Evolutionary conservation across 2,797 vertebrate genomes (phyloP).

Genomic region (Notolepis coatsorum): DNA sequence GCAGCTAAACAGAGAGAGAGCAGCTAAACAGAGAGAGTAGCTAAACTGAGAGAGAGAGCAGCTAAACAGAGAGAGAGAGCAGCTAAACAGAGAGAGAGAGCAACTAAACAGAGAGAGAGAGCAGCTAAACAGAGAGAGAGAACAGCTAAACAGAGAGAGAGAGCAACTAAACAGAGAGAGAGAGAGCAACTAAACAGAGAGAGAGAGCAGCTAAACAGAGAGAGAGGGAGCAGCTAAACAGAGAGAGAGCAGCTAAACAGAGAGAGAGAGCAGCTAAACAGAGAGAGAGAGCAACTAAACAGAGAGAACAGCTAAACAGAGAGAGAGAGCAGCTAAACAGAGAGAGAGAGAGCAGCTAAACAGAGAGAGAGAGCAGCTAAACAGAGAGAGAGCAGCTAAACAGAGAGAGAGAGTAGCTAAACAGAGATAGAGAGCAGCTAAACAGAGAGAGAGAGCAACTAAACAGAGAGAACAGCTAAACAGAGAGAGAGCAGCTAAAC

Average conservation of each 20-base stretch:
- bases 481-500: conserved; percentile 63
- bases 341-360: too few species aligned
- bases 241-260: conserved; percentile 63
- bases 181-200: too few species aligned
- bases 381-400: too few species aligned
- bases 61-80: conserved; percentile 58
- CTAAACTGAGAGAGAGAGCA: too few species aligned
- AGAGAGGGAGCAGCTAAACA: conserved; percentile 53
- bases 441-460: conserved; percentile 62
- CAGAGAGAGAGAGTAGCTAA: conserved; percentile 60
- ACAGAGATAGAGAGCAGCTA: too few species aligned
- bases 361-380: conserved; percentile 60
- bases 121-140: conserved; percentile 62
- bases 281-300: conserved; percentile 61
- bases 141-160: too few species aligned
- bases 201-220: conserved; percentile 63
- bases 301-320: too few species aligned
- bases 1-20: too few species aligned
- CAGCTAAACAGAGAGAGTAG: conserved; percentile 62
- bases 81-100: conserved; percentile 62
- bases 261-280: too few species aligned
- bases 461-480: too few species aligned
- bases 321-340: conserved; percentile 63
- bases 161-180: conserved; percentile 61
- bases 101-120: too few species aligned